Evolutionary conservation across 2,797 vertebrate genomes (phyloP).

Genomic region (Scleropages formosus): DNA sequence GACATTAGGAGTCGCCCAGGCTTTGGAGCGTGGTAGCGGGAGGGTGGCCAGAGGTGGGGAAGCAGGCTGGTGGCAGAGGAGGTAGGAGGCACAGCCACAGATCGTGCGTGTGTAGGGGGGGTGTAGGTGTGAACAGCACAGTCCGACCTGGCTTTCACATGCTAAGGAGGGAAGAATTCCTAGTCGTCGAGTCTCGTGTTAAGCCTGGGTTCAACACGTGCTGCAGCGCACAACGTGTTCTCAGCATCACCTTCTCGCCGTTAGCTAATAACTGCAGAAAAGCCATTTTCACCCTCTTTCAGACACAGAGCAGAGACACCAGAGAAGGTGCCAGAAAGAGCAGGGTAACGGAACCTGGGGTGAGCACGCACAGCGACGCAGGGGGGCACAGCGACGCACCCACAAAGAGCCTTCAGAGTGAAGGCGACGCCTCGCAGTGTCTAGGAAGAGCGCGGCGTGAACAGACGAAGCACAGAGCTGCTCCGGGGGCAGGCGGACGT

Average conservation of each 20-base stretch:
- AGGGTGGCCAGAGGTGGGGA: slow-evolving; percentile 57
- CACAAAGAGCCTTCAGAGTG: neutral
- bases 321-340: too few species aligned
- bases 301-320: too few species aligned
- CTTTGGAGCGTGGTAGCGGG: slow-evolving; percentile 47
- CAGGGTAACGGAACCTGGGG: neutral
- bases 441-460: slow-evolving; percentile 28
- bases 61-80: slow-evolving; percentile 39
- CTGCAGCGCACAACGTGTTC: slow-evolving; percentile 32
- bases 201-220: slow-evolving; percentile 52
- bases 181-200: too few species aligned
- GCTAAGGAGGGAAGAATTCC: too few species aligned
- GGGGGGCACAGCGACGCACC: slow-evolving; percentile 4
- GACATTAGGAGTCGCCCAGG: slow-evolving; percentile 74
- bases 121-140: neutral
- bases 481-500: slow-evolving; percentile 30
- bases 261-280: too few species aligned
- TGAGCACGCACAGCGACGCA: slow-evolving; percentile 11
- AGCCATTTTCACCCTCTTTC: too few species aligned
- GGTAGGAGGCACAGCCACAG: too few species aligned
- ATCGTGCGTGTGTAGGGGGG: too few species aligned
- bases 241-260: too few species aligned
- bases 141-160: neutral
- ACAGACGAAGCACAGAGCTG: slow-evolving; percentile 39
- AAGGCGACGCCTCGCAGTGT: too few species aligned